Evolutionary conservation across 2,113 vertebrate species (phyloP), one percentile per base, ranked within the genome.

Genomic region (Ictalurus furcatus): DNA sequence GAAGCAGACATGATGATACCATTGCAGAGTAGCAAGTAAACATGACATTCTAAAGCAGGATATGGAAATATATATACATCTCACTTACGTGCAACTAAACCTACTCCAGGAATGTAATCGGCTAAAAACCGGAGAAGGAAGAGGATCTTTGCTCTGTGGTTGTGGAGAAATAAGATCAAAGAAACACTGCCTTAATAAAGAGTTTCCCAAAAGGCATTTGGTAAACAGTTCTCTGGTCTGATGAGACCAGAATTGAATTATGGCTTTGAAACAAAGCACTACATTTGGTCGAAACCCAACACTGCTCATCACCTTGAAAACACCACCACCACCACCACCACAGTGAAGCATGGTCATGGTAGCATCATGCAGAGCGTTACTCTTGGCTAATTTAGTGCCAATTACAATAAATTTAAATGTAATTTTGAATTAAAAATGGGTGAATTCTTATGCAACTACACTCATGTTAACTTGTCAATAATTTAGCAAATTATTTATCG

Each of bases 41-140:
- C 30, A 37, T 40, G 3, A 69, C 65, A 63, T 82, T 84, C 58
- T 89, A 63, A 69, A 59, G 23, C 6, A 65, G 37, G 59, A 80
- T 37, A 30, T 52, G 21, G 54, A 37, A 88, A 87, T 65, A 44
- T 74, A 44, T 13, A 34, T 34, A n/a, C n/a, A 83, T 52, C 59
- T 5, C 37, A 94, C 98, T 97, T 96, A 99, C 98, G 97, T 9
- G 97, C 96, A 28, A 99, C 88, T 1, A 99, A 95, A 34, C 98
- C 97, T 0, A 98, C 87, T 44, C 98, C 98, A 17, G 98, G 98
- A 71, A 99, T 90, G 0, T 98, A 95, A 92, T 99, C 97, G 2
- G 97, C 95, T 92, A 99, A 85, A 74, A 99, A 93, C 84, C 95
- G 95, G 44, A 99, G 96, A 30, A 99, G 95, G 87, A 99, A 97